These are phyloP conservation scores for Hydractinia symbiolongicarpus DNA, from an alignment of 30 jellyfish, hydroid and myxozoan species.

Conservation along the genomic window DNA sequence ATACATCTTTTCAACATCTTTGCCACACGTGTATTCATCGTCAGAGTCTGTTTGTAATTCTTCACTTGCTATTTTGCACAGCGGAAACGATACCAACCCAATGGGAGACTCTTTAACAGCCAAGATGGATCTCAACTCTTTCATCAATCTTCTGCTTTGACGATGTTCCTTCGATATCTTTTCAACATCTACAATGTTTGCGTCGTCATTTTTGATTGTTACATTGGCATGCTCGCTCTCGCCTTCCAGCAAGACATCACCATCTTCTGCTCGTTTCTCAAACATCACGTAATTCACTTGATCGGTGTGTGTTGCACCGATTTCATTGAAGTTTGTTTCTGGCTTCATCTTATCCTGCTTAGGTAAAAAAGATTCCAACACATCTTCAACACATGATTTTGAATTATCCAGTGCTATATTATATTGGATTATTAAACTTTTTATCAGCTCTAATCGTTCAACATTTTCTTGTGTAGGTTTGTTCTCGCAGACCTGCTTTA, in stretches of 20 bases:
- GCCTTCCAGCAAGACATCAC: slow-evolving; percentile 28
- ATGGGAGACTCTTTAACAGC: slow-evolving; percentile 34
- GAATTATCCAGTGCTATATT: slow-evolving; percentile 21
- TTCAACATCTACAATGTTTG: not conserved
- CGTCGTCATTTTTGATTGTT: not conserved
- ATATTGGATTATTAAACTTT: not conserved
- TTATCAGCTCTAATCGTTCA: not conserved
- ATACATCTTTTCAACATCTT: not conserved
- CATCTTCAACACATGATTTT: slow-evolving; percentile 26
- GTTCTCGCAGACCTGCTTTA: not conserved
- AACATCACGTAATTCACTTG: not conserved
- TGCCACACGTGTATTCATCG: slow-evolving; percentile 11
- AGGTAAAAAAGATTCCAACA: not conserved
- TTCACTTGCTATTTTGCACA: not conserved
- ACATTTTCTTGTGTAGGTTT: not conserved
- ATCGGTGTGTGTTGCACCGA: too few species aligned
- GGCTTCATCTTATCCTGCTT: not conserved
- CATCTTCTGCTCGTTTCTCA: not conserved
- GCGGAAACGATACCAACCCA: slow-evolving; percentile 32
- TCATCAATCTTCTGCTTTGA: slow-evolving; percentile 15
- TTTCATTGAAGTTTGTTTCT: too few species aligned
- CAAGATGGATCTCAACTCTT: slow-evolving; percentile 18
- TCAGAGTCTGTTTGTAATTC: slow-evolving; percentile 12
- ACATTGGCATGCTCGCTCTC: slow-evolving; percentile 6
- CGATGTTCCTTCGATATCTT: not conserved